Evolutionary conservation across 2,888 invertebrate genomes (phyloP).

Genomic region (Anticlea derivata): DNA sequence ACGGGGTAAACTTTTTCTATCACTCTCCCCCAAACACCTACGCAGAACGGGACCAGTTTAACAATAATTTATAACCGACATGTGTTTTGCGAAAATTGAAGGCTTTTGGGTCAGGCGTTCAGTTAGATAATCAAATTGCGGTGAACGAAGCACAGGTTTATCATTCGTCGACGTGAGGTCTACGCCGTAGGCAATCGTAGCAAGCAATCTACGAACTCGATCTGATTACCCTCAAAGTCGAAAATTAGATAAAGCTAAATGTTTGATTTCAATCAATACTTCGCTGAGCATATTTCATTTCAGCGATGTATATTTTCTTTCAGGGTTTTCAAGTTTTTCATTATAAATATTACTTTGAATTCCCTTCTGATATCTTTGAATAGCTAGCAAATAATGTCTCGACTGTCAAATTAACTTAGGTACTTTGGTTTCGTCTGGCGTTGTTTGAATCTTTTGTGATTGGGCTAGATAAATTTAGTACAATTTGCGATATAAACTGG

Average conservation of each 20-base stretch:
- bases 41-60: constrained; percentile 13
- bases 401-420: too few species aligned
- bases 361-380: too few species aligned
- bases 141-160: too few species aligned
- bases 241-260: not conserved
- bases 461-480: too few species aligned
- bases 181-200: not conserved
- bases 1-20: constrained; percentile 26
- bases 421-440: too few species aligned
- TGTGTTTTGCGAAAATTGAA: constrained; percentile 13
- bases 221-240: not conserved
- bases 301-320: not conserved
- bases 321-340: too few species aligned
- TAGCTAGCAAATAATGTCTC: too few species aligned
- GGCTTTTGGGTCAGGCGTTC: not conserved
- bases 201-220: not conserved
- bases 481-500: too few species aligned
- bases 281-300: not conserved
- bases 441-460: too few species aligned
- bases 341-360: too few species aligned
- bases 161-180: too few species aligned
- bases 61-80: constrained; percentile 24
- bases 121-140: too few species aligned
- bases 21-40: constrained; percentile 18
- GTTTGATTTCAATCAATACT: not conserved